A percentile compares a stretch with the other conserved stretches of the same genome.
phyloP scores from a whole-genome alignment of 2,113 vertebrate species.

The Stigmatopora nigra region DNA sequence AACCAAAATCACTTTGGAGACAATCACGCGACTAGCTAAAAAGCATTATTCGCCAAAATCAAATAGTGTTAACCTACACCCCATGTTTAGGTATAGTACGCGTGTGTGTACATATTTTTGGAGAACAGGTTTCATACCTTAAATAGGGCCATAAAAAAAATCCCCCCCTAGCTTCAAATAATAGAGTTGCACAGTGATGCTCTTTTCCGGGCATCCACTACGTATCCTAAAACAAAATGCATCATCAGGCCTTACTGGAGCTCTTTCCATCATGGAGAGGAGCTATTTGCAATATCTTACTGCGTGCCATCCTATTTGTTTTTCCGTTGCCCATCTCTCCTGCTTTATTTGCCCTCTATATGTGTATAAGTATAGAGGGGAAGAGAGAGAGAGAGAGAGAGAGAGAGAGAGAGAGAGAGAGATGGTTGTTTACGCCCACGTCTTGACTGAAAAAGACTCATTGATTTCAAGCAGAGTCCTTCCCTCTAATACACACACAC shows the following conservation, averaged over 20 bases:
- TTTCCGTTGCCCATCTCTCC: slow-evolving; percentile 14
- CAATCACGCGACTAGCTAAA: background rate
- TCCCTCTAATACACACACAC: background rate
- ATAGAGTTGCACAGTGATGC: too few relatives aligned
- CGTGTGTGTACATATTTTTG: too few relatives aligned
- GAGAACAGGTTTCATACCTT: too few relatives aligned
- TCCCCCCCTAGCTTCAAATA: background rate
- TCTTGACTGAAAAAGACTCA: slow-evolving; percentile 39
- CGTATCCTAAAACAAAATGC: too few relatives aligned
- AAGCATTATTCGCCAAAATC: slow-evolving; percentile 11
- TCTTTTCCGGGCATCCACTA: too few relatives aligned
- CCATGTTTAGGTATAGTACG: too few relatives aligned
- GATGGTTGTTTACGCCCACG: slow-evolving; percentile 34
- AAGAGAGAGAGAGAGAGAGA: too few relatives aligned
- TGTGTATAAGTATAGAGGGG: too few relatives aligned
- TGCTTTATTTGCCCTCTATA: slow-evolving; percentile 29
- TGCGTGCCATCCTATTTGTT: background rate
- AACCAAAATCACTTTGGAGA: background rate
- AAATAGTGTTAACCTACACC: too few relatives aligned
- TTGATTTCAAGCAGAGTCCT: slow-evolving; percentile 32
- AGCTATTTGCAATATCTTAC: background rate
- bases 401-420: too few relatives aligned
- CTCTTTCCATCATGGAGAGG: background rate
- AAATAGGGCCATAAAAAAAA: too few relatives aligned
- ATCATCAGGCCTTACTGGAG: too few relatives aligned